These are phyloP conservation scores for Eunapius fragilis DNA, from an alignment of 37 sponge, comb jelly and placozoan genomes.

Conservation along the genomic window DNA sequence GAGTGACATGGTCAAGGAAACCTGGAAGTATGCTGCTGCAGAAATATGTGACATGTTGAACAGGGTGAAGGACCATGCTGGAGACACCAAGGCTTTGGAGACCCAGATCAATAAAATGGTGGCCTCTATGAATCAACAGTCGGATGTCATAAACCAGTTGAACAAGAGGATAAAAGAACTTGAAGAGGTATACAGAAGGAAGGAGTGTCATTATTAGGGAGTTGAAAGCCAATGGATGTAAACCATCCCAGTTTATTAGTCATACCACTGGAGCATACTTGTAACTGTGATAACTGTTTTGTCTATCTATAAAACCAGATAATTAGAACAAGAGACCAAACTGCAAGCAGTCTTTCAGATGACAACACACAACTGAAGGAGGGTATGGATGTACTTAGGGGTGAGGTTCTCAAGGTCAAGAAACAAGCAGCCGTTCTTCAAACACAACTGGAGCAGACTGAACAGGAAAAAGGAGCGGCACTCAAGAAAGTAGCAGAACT, in stretches of 20 bases:
- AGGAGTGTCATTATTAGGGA: background rate
- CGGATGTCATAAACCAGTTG: slow-evolving; percentile 16
- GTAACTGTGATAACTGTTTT: too few species aligned
- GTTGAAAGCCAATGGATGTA: too few species aligned
- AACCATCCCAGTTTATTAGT: too few species aligned
- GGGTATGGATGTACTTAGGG: slow-evolving; percentile 14
- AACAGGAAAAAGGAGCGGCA: background rate
- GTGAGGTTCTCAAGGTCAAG: slow-evolving; percentile 9
- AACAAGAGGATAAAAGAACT: slow-evolving; percentile 21
- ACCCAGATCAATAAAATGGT: slow-evolving; percentile 28
- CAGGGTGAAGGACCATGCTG: slow-evolving; percentile 7
- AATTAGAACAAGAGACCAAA: background rate
- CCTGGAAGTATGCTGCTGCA: slow-evolving; percentile 72
- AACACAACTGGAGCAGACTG: background rate
- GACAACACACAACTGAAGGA: slow-evolving; percentile 21
- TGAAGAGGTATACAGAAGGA: slow-evolving; percentile 7
- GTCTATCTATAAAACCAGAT: background rate
- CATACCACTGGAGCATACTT: too few species aligned
- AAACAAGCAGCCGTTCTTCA: background rate
- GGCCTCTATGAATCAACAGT: slow-evolving; percentile 26
- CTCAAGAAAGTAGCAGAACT: background rate
- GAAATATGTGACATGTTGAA: slow-evolving; percentile 53
- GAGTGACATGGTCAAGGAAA: slow-evolving; percentile 3
- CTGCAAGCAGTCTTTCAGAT: background rate
- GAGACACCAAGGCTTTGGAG: slow-evolving; percentile 18